Percentiles rank a stretch among this genome's conserved stretches.
Conservation (phyloP, 2,113 vertebrate genomes). For the Trogon melanurus region DNA sequence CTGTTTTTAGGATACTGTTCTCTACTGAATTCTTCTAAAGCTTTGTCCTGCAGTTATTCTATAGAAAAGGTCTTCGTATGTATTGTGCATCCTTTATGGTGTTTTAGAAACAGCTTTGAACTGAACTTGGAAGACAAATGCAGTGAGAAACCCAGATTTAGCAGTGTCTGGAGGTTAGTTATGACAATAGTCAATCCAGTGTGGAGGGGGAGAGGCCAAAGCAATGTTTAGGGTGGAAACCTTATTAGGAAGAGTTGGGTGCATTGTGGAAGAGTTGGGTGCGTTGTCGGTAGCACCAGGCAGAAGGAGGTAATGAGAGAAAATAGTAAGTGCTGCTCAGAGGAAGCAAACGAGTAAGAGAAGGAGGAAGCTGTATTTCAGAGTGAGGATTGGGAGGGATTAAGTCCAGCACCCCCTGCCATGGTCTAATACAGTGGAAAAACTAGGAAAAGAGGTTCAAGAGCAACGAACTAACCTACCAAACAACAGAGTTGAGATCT, state of each 20-base stretch:
- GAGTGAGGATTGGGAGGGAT: neutral
- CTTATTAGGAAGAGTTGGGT: neutral
- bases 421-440: neutral
- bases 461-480: neutral
- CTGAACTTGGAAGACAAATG: neutral
- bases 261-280: neutral
- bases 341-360: neutral
- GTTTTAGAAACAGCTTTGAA: neutral
- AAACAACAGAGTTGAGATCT: neutral
- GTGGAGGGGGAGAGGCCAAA: neutral
- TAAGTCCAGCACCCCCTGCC: neutral
- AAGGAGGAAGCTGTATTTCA: neutral
- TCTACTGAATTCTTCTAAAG: neutral
- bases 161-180: accelerated
- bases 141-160: neutral
- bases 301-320: neutral
- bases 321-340: neutral
- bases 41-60: neutral
- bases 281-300: neutral
- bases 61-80: neutral
- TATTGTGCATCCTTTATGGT: neutral
- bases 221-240: neutral
- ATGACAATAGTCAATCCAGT: neutral
- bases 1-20: neutral
- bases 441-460: neutral